phyloP scores from a whole-genome alignment of 2,113 vertebrate genomes.

The Notarius quadriscutis region DNA sequence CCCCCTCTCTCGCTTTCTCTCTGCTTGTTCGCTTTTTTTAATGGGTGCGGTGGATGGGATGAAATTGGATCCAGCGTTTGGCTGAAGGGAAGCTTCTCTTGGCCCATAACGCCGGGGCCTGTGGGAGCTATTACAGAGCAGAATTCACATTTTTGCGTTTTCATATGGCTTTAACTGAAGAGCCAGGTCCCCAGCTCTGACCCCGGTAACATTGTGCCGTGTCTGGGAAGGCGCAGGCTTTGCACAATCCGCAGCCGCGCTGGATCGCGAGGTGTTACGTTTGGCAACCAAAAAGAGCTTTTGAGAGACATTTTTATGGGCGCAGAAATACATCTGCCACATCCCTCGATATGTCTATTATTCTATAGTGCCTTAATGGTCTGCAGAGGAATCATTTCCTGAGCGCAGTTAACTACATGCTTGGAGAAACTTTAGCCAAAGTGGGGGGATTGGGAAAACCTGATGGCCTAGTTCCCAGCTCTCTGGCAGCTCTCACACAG shows the following conservation, averaged over 20 bases:
- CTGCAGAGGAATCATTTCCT: conserved; percentile 58
- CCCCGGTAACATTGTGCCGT: conserved; percentile 53
- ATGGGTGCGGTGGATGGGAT: conserved; percentile 44
- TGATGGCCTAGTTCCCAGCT: conserved; percentile 56
- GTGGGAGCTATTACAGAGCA: conserved; percentile 56
- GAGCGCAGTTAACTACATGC: conserved; percentile 51
- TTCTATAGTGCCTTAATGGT: conserved; percentile 55
- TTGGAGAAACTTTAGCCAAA: conserved; percentile 51
- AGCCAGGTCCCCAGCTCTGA: conserved; percentile 46
- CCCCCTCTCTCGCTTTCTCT: background rate
- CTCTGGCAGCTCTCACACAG: conserved; percentile 47
- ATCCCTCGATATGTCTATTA: conserved; percentile 57
- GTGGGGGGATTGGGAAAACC: conserved; percentile 49
- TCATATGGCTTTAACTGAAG: conserved; percentile 58
- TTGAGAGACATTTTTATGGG: conserved; percentile 56
- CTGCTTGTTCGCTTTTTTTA: conserved; percentile 12
- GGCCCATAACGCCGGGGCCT: conserved; percentile 46
- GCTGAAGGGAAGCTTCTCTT: conserved; percentile 53
- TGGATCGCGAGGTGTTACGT: conserved; percentile 55
- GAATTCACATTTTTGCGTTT: conserved; percentile 59
- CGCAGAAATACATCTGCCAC: conserved; percentile 56
- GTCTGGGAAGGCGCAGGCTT: conserved; percentile 53
- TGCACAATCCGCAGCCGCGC: conserved; percentile 45
- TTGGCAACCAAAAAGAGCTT: conserved; percentile 54
- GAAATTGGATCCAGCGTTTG: conserved; percentile 55